Conservation (phyloP, 2,113 vertebrate species). For the Pantherophis guttatus region DNA sequence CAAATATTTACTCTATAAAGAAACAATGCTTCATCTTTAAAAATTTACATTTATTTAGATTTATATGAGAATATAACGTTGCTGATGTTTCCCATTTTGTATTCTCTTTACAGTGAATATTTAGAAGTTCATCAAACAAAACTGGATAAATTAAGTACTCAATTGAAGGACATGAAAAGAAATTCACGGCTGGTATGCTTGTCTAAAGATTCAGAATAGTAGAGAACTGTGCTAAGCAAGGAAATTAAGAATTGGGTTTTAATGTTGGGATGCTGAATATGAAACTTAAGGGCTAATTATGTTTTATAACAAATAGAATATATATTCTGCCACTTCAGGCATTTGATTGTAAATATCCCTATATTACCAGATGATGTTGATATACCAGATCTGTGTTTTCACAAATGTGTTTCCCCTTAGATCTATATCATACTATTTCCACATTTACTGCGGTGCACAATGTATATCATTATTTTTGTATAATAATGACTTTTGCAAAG, state of each 20-base stretch:
- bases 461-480: not conserved
- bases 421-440: not conserved
- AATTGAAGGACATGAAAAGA: slow-evolving; percentile 97
- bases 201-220: not conserved
- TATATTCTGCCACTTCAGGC: not conserved
- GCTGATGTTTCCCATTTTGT: slow-evolving; percentile 31
- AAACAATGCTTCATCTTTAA: not conserved
- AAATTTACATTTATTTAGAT: not conserved
- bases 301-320: not conserved
- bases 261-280: not conserved
- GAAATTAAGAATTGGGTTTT: not conserved
- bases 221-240: fast-evolving
- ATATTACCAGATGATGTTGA: not conserved
- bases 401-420: not conserved
- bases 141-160: slow-evolving; percentile 87
- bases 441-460: not conserved
- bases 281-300: not conserved
- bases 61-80: not conserved
- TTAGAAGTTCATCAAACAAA: slow-evolving; percentile 93
- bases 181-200: slow-evolving; percentile 92
- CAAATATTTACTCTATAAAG: not conserved
- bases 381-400: not conserved
- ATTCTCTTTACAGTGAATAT: slow-evolving; percentile 82
- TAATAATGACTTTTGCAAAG: not conserved
- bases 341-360: not conserved